Conservation (phyloP, 2,888 invertebrate species). For the Empis stercorea region DNA sequence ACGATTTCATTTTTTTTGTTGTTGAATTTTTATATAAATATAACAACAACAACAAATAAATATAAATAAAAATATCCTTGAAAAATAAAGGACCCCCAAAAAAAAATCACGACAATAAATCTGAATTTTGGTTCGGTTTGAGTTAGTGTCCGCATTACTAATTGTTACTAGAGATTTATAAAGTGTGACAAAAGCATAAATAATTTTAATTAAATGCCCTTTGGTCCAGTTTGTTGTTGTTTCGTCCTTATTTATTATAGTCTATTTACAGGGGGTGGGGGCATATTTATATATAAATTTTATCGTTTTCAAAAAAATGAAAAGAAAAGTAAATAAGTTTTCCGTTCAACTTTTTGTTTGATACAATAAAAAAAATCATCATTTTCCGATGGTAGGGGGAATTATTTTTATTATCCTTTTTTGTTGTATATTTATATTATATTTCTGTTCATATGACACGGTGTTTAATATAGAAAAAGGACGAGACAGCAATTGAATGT, state of each 20-base stretch:
- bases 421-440: slow-evolving; percentile 5
- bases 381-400: background rate
- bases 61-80: no score
- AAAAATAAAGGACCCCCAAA: background rate
- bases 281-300: background rate
- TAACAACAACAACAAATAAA: no score
- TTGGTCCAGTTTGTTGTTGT: slow-evolving; percentile 9
- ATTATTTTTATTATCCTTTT: slow-evolving; percentile 12
- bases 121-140: background rate
- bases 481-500: no score
- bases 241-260: slow-evolving; percentile 7
- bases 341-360: slow-evolving; percentile 3
- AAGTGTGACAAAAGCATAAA: slow-evolving; percentile 20
- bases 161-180: slow-evolving; percentile 17
- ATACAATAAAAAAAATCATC: no score
- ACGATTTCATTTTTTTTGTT: no score
- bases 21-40: no score
- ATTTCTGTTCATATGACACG: background rate
- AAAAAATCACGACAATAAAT: background rate
- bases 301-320: background rate
- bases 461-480: no score
- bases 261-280: background rate
- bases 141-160: slow-evolving; percentile 14
- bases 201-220: slow-evolving; percentile 21
- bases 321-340: slow-evolving; percentile 1